A percentile compares a stretch with the other conserved stretches of the same genome.
Evolutionary conservation across 2,888 invertebrate species (phyloP).

Genomic region (Ceraclea dissimilis): DNA sequence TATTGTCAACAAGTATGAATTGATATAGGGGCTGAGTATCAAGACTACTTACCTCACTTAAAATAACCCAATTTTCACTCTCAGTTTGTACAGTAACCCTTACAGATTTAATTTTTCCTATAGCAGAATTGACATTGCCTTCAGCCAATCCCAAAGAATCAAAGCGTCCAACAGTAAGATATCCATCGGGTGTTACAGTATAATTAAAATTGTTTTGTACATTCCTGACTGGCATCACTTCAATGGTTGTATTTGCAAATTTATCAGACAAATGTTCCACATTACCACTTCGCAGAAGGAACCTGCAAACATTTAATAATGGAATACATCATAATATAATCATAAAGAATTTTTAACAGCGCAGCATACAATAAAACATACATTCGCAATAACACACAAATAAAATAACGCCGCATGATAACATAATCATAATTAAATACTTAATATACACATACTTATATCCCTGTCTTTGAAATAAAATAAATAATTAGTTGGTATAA

Average conservation of each 20-base stretch:
- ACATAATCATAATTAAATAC: no score
- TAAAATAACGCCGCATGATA: no score
- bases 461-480: no score
- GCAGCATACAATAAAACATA: background rate
- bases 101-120: conserved; percentile 63
- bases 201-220: conserved; percentile 36
- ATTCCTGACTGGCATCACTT: conserved; percentile 54
- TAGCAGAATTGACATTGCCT: conserved; percentile 54
- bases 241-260: conserved; percentile 80
- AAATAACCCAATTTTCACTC: conserved; percentile 82
- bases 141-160: conserved; percentile 76
- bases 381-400: background rate
- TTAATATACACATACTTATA: no score
- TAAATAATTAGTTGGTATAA: no score
- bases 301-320: conserved; percentile 57
- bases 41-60: conserved; percentile 69
- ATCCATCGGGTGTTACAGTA: conserved; percentile 61
- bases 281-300: conserved; percentile 80
- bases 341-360: background rate
- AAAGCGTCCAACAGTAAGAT: conserved; percentile 64
- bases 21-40: no score
- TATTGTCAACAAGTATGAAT: no score
- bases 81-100: conserved; percentile 72
- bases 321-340: background rate
- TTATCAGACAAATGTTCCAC: conserved; percentile 82